Conservation (phyloP, 2,888 invertebrate species). For the Chesias legatella region DNA sequence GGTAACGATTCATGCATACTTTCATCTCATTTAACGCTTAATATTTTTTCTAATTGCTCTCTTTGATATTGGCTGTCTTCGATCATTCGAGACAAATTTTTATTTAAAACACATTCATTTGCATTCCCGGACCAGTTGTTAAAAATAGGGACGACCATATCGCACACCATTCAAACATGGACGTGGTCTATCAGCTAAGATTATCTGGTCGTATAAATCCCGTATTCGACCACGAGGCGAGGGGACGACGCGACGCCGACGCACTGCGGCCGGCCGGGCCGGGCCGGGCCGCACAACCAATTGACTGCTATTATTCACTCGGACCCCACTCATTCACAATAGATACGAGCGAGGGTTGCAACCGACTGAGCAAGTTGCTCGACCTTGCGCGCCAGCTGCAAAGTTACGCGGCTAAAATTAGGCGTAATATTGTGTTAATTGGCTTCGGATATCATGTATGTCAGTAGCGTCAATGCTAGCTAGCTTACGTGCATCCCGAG, state of each 20-base stretch:
- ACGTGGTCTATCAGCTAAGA: slow-evolving; percentile 42
- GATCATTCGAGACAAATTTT: slow-evolving; percentile 10
- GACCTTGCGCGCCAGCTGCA: slow-evolving; percentile 30
- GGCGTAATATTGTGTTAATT: slow-evolving; percentile 17
- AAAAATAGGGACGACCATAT: slow-evolving; percentile 23
- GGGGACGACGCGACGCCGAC: slow-evolving; percentile 36
- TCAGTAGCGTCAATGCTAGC: slow-evolving; percentile 31
- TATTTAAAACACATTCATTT: slow-evolving; percentile 9
- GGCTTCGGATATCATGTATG: slow-evolving; percentile 23
- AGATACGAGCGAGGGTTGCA: slow-evolving; percentile 28
- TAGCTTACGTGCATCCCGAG: slow-evolving; percentile 33
- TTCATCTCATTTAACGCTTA: slow-evolving; percentile 7
- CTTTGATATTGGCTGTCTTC: slow-evolving; percentile 13
- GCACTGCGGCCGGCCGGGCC: no score
- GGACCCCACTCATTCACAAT: slow-evolving; percentile 44
- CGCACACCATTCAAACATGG: slow-evolving; percentile 19
- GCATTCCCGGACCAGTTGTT: slow-evolving; percentile 15
- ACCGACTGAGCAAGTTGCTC: slow-evolving; percentile 25
- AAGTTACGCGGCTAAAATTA: slow-evolving; percentile 22
- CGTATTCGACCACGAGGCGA: slow-evolving; percentile 44
- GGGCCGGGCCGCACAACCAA: slow-evolving; percentile 32
- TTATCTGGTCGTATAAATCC: slow-evolving; percentile 61
- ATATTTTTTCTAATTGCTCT: slow-evolving; percentile 15
- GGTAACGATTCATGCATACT: slow-evolving; percentile 17
- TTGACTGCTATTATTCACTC: slow-evolving; percentile 50